These are phyloP conservation scores for Lanius ludovicianus DNA, from an alignment of 2,113 vertebrate species.

Conservation along the genomic window DNA sequence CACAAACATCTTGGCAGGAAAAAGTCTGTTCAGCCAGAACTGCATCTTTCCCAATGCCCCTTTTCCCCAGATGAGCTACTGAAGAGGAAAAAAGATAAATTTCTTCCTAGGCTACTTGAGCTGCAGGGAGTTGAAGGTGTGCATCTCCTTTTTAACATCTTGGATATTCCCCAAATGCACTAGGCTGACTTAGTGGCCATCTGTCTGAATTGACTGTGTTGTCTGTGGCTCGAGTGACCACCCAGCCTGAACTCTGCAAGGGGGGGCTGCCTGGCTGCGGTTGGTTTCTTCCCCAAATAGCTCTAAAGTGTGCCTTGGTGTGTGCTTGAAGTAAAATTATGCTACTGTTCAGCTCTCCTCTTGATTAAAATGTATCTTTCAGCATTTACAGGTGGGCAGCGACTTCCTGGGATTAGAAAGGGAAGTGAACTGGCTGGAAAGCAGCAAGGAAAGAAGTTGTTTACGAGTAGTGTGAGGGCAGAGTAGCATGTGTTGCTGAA, in stretches of 20 bases:
- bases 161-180: neutral
- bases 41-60: neutral
- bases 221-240: conserved; percentile 26
- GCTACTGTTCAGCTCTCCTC: neutral
- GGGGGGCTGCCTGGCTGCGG: neutral
- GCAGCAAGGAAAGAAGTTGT: conserved; percentile 14
- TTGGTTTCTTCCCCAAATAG: conserved; percentile 49
- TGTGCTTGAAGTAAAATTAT: conserved; percentile 40
- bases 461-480: neutral
- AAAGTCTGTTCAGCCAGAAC: neutral
- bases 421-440: conserved; percentile 45
- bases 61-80: neutral
- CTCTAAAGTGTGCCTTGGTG: neutral
- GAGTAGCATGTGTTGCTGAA: conserved; percentile 8
- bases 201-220: conserved; percentile 40
- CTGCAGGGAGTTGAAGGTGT: neutral
- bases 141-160: neutral
- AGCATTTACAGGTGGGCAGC: conserved; percentile 15
- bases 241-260: conserved; percentile 32
- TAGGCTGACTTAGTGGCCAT: neutral
- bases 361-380: conserved; percentile 56
- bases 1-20: neutral
- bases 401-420: conserved; percentile 58
- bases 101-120: neutral
- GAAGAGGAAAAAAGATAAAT: neutral